Conservation (phyloP, 2,797 vertebrate genomes). For the Danio jaintianensis region DNA sequence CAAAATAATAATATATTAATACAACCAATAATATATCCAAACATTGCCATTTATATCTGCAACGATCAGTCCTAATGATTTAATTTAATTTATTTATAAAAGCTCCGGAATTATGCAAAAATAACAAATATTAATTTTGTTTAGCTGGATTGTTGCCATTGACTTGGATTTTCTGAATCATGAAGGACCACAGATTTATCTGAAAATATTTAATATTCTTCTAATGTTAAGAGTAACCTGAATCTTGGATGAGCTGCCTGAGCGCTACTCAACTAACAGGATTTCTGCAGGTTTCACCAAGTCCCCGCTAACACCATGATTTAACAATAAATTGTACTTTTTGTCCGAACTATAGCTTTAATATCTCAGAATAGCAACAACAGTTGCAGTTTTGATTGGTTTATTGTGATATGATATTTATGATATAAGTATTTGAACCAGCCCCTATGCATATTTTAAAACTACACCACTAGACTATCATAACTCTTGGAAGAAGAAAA, state of each 20-base stretch:
- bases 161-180: too few relatives aligned
- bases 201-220: too few relatives aligned
- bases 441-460: background rate
- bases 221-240: too few relatives aligned
- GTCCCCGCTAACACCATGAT: too few relatives aligned
- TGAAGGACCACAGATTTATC: too few relatives aligned
- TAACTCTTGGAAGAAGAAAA: background rate
- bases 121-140: background rate
- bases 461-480: background rate
- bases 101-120: background rate
- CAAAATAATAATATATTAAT: background rate
- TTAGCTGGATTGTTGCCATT: too few relatives aligned
- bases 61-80: background rate
- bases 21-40: background rate
- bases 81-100: background rate
- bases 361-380: background rate
- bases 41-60: background rate
- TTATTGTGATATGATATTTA: conserved; percentile 1
- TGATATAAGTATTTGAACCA: background rate
- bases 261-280: too few relatives aligned
- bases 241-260: too few relatives aligned
- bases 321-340: too few relatives aligned
- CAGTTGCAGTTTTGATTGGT: background rate
- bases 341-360: background rate
- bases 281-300: too few relatives aligned